Base-by-base conservation (phyloP, 2,888 invertebrate genomes). In the Serrognathus titanus region DNA sequence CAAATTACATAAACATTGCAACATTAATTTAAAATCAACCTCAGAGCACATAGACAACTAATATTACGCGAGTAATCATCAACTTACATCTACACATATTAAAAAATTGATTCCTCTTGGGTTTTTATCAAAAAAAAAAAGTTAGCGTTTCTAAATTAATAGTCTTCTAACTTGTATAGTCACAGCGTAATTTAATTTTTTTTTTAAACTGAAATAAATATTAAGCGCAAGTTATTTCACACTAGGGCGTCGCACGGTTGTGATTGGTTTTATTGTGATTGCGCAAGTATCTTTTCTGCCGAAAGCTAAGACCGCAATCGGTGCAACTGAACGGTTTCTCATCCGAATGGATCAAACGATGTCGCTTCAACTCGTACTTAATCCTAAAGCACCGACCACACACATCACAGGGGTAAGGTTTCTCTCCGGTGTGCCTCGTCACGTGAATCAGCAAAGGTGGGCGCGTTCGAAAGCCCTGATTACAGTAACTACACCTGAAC, bases 401-500 rank as follows among this genome's bases (percentile, higher is more conserved):
- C 13, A 79, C 73, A 37, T 78, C 78, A 68, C 86, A 86, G 0
- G 75, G 79, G 73, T 84, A 82, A 6, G 85, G 83, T 60, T 84
- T 81, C 66, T 84, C 85, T 2, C 85, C 86, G 0, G 85, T 82
- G 69, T 87, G 86, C 51, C 81, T 80, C 1, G 83, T 80, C 1
- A 79, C 71, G 69, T 87, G 87, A 2, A 84, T 74, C 59, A 80
- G 68, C 20, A 86, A 73, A 1, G 83, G 81, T 1, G 83, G 80
- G 40, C 82, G 81, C 36, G 84, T 79, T 2, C 84, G 76, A 71
- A 87, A 87, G 50, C 80, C 79, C 50, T 83, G 83, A 24, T 81
- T 80, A 71, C 87, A 88, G 60, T 83, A 80, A 1, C 78, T 78
- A 72, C 87, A 88, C 13, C 77, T 75, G 69, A 80, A 81, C 1